Evolutionary conservation across 2,888 invertebrate species (phyloP).

Genomic region (Ichneumoninae sp.): DNA sequence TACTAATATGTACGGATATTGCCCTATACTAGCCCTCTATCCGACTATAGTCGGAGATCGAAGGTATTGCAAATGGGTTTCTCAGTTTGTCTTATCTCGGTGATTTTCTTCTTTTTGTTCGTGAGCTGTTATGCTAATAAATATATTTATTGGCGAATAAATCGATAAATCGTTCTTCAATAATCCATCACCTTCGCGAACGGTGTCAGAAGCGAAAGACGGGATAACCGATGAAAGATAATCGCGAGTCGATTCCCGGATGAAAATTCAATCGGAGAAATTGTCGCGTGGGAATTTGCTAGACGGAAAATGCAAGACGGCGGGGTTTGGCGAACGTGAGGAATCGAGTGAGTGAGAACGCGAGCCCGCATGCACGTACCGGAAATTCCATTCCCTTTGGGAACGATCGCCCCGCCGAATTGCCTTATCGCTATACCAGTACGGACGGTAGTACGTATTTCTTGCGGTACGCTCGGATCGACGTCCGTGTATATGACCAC

Average conservation of each 20-base stretch:
- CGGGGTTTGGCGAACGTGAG: not conserved
- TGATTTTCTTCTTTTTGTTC: too few relatives aligned
- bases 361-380: constrained; percentile 25
- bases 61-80: too few relatives aligned
- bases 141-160: not conserved
- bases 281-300: constrained; percentile 8
- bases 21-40: too few relatives aligned
- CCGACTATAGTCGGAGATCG: too few relatives aligned
- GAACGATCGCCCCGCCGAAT: constrained; percentile 25
- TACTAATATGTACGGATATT: too few relatives aligned
- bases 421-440: constrained; percentile 25
- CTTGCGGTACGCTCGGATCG: constrained; percentile 25
- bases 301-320: not conserved
- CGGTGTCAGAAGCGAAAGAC: not conserved
- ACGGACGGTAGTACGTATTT: constrained; percentile 10
- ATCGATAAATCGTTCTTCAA: not conserved
- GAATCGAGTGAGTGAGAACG: constrained; percentile 39
- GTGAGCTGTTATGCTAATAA: not conserved
- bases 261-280: constrained; percentile 14
- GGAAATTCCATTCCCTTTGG: constrained; percentile 47
- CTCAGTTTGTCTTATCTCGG: too few relatives aligned
- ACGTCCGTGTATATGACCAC: constrained; percentile 26
- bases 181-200: not conserved
- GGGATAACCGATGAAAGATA: not conserved
- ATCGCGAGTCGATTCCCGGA: constrained; percentile 13